Conservation (phyloP, 2,888 invertebrate species). For the Hydrotaea diabolus region DNA sequence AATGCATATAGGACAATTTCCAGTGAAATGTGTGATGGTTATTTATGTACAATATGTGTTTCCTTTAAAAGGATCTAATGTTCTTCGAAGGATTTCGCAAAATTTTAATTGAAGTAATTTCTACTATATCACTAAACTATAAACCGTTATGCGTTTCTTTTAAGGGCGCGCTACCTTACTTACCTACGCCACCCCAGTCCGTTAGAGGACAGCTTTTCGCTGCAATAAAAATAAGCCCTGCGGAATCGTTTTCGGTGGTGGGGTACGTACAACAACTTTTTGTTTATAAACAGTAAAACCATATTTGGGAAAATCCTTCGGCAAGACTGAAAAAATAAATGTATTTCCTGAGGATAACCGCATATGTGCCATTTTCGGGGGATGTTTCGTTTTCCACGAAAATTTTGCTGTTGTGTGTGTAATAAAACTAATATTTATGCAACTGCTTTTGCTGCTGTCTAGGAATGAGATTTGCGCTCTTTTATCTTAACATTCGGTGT, state of each 20-base stretch:
- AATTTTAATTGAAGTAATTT: background rate
- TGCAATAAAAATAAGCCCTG: slow-evolving; percentile 49
- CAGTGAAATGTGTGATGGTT: background rate
- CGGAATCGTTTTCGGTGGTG: slow-evolving; percentile 28
- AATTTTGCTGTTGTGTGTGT: background rate
- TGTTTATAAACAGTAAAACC: slow-evolving; percentile 49
- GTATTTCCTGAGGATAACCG: background rate
- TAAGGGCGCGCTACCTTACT: no score
- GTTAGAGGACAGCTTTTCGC: background rate
- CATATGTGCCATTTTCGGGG: background rate
- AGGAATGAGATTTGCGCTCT: background rate
- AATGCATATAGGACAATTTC: background rate
- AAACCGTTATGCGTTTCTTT: no score
- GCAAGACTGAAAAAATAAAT: slow-evolving; percentile 28
- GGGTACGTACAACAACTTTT: slow-evolving; percentile 48
- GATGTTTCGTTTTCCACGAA: background rate
- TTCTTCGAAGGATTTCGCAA: background rate
- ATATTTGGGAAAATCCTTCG: slow-evolving; percentile 42
- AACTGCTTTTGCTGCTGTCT: slow-evolving; percentile 39
- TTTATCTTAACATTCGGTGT: no score
- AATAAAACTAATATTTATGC: slow-evolving; percentile 62
- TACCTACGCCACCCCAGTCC: background rate
- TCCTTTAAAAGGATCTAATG: background rate
- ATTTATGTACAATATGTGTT: background rate
- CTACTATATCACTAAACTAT: no score